Base-by-base conservation (phyloP, 2,113 vertebrate genomes). In the Mesembrinibis cayennensis region DNA sequence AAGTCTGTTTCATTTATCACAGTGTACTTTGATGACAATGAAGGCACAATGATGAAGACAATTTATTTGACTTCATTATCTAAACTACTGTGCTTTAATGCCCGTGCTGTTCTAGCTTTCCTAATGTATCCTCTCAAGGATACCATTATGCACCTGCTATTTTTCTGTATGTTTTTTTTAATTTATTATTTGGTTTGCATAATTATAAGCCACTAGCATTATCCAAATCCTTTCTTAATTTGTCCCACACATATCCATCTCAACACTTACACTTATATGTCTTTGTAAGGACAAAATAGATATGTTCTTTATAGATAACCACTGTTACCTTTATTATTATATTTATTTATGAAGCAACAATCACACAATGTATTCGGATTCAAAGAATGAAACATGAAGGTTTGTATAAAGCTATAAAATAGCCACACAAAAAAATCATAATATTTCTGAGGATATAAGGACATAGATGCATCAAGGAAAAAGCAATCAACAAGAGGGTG, bases 1-100 rank as follows among this genome's bases (percentile, higher is more conserved):
- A 89, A 81, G 61, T 92, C 65, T 77, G 30, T 89, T 96, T 85
- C 61, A 93, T 90, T 97, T 96, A 45, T 95, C 92, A 94, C 40
- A 30, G 36, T 69, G 50, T 62, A 80, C 52, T 95, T 92, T 40
- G 30, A 77, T 94, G 86, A 90, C 63, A 88, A 86, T 83, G 87
- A 90, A 95, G 53, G 69, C 58, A 86, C 66, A 73, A 52, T 20
- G 21, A 82, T 53, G 73, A 91, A 96, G 86, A 89, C 77, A 92
- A 93, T 95, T 91, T 96, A 84, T 95, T 94, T 87, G 16, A 72
- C 77, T 96, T 96, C 77, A 95, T 96, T 95, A 93, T 76, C 89
- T 93, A 84, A 87, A 87, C 91, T 87, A 91, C 56, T 66, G n/a
- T 79, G 73, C 30, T 91, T 96, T 96, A 95, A 94, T 85, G 71